phyloP scores from a whole-genome alignment of 2,797 vertebrate species.

The Anniella stebbinsi region DNA sequence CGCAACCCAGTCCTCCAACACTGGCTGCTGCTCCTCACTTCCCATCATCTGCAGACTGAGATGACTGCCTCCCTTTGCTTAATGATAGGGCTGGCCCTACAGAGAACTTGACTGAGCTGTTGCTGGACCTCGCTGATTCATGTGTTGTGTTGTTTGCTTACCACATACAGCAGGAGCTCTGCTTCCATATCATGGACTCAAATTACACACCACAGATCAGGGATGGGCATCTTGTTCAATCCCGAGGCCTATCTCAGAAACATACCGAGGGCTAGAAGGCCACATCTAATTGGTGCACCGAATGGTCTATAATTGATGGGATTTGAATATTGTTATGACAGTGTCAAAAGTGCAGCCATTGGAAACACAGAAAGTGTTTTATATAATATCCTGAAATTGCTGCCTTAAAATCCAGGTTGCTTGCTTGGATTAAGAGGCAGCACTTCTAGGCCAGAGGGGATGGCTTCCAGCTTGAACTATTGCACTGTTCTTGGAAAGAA shows the following conservation, averaged over 20 bases:
- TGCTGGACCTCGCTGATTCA: neutral
- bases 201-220: neutral
- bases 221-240: neutral
- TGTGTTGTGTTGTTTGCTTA: neutral
- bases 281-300: neutral
- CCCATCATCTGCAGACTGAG: too few relatives aligned
- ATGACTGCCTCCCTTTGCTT: too few relatives aligned
- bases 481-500: neutral
- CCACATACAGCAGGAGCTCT: neutral
- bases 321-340: neutral
- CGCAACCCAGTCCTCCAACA: too few relatives aligned
- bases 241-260: neutral
- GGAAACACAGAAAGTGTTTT: neutral
- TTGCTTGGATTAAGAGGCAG: neutral
- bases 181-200: neutral
- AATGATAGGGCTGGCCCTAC: too few relatives aligned
- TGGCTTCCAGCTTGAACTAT: neutral
- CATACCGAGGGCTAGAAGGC: neutral
- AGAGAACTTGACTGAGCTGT: neutral
- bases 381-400: neutral
- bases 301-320: constrained; percentile 6
- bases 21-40: too few relatives aligned
- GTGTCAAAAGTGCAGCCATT: neutral
- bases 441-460: neutral
- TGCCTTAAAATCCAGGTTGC: neutral